Evolutionary conservation across 64 coral and sea anemone species (phyloP).

Genomic region (Montipora cactus): DNA sequence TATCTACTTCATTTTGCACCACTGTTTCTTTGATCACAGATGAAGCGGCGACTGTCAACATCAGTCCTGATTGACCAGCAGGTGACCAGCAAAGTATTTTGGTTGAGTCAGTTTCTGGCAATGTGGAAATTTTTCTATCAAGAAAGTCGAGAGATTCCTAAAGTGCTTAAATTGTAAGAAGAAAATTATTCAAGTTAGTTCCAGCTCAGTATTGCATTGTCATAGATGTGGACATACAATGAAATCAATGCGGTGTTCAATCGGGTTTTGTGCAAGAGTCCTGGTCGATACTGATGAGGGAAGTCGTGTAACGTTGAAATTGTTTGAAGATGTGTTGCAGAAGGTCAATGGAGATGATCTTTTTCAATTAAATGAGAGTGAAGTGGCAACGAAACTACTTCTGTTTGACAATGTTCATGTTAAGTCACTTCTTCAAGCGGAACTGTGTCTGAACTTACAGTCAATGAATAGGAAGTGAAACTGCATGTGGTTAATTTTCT

Average conservation of each 20-base stretch:
- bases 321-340: conserved; percentile 19
- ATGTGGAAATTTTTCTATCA: conserved; percentile 4
- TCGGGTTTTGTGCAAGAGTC: conserved; percentile 33
- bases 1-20: conserved; percentile 6
- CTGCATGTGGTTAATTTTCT: neutral
- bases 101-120: conserved; percentile 22
- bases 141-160: conserved; percentile 38
- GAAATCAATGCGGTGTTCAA: conserved; percentile 34
- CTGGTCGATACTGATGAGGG: conserved; percentile 11
- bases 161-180: conserved; percentile 39
- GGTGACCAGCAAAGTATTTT: conserved; percentile 25
- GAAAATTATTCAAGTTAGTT: conserved; percentile 48
- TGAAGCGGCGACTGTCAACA: conserved; percentile 28
- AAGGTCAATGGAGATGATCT: conserved; percentile 26
- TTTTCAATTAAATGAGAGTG: conserved; percentile 32
- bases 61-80: neutral
- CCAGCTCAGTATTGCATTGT: conserved; percentile 41
- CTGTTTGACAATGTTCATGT: conserved; percentile 43
- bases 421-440: conserved; percentile 3
- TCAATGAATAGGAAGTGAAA: neutral
- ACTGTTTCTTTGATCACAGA: conserved; percentile 21
- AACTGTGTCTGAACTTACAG: conserved; percentile 52
- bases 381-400: conserved; percentile 46
- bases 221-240: conserved; percentile 35
- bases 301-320: conserved; percentile 41